Conservation (phyloP, 2,113 vertebrate genomes). For the Pundamilia nyererei region DNA sequence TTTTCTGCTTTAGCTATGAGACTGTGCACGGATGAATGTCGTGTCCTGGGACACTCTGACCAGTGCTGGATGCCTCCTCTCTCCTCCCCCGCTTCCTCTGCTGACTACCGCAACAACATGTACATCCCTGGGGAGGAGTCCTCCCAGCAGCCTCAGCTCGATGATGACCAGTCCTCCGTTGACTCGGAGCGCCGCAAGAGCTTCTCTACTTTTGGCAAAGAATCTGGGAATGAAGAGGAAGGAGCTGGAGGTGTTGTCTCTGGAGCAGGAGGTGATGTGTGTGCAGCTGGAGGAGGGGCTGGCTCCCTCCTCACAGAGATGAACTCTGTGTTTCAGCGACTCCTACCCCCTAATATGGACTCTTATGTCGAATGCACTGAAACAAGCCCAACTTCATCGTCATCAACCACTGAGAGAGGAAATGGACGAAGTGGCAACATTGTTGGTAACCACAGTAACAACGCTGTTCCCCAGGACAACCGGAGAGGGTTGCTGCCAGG, state of each 20-base stretch:
- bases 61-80: slow-evolving; percentile 98
- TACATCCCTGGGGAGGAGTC: slow-evolving; percentile 93
- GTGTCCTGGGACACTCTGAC: slow-evolving; percentile 92
- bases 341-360: slow-evolving; percentile 83
- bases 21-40: slow-evolving; percentile 93
- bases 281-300: slow-evolving; percentile 58
- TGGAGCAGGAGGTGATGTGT: slow-evolving; percentile 51
- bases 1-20: slow-evolving; percentile 77
- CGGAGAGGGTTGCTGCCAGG: slow-evolving; percentile 81
- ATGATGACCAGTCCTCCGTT: slow-evolving; percentile 77
- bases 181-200: slow-evolving; percentile 86
- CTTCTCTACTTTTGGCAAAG: slow-evolving; percentile 96
- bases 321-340: slow-evolving; percentile 93
- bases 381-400: slow-evolving; percentile 30
- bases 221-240: slow-evolving; percentile 61
- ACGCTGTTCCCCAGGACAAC: slow-evolving; percentile 77
- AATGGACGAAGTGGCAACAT: slow-evolving; percentile 23
- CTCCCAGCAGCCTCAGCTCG: slow-evolving; percentile 65
- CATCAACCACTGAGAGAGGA: slow-evolving; percentile 58
- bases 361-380: slow-evolving; percentile 79
- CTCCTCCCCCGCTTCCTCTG: slow-evolving; percentile 78
- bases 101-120: slow-evolving; percentile 92
- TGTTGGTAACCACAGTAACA: slow-evolving; percentile 44
- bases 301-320: slow-evolving; percentile 93
- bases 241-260: slow-evolving; percentile 58